Evolutionary conservation across 2,113 vertebrate genomes (phyloP), one percentile per base, ranked within the genome.

Genomic region (Zosterops japonicus): DNA sequence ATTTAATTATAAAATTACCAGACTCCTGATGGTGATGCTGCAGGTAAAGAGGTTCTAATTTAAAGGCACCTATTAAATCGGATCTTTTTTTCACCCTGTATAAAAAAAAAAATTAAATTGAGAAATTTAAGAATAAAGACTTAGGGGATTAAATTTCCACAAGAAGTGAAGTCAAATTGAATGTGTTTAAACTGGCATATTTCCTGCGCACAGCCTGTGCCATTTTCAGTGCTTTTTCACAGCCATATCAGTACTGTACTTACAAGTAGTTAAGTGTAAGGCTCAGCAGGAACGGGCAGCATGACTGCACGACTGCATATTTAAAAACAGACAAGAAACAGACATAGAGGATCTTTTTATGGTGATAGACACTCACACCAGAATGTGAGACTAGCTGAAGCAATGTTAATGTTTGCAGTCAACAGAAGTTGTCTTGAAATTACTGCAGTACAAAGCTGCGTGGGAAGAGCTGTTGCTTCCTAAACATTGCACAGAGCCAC

Each of bases 11-110:
- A 91, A 44, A 89, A 80, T 95, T 96, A 99, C 99, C 99, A 93
- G 99, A 99, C 57, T 99, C 99, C 93, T 99, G 98, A 84, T 99
- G 98, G 79, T 98, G 98, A 53, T 99, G 99, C 96, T 98, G 98
- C 78, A 99, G 98, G 89, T 99, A 99, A 49, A 99, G 88, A 5
- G 99, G 99, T 41, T 99, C 99, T 90, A 99, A 90, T 88, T 99
- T 99, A 96, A 99, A 99, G 87, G 99, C 99, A 77, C 98, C 97
- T 11, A 97, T 99, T 76, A 99, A 92, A 94, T 99, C 99, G 7
- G 95, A 44, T 96, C 99, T 98, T 53, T 98, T 98, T 95, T 98
- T 99, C 95, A 99, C 99, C 99, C 99, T 99, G 96, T 70, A 86
- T n/a, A 60, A 87, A 61, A 61, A 56, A 75, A 47, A 11, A 53